Conservation (phyloP, 2,888 invertebrate genomes). For the Metopia argyrocephala region DNA sequence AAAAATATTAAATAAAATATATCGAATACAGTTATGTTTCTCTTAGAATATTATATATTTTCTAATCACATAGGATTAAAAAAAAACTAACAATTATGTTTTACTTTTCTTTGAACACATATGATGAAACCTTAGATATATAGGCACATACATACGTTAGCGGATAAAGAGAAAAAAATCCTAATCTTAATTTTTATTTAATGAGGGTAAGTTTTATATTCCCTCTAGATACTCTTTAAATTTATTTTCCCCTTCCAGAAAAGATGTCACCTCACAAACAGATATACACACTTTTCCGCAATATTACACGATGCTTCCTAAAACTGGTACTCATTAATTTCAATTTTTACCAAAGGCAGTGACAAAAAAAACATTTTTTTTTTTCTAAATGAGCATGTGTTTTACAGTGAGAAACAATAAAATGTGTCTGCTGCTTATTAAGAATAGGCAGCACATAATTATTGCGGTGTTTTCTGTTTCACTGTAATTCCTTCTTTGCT, state of each 20-base stretch:
- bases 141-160: too few species aligned
- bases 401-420: constrained; percentile 19
- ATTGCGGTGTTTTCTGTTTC: constrained; percentile 26
- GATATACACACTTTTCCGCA: not conserved
- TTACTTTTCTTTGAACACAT: constrained; percentile 41
- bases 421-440: not conserved
- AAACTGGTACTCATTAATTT: constrained; percentile 61
- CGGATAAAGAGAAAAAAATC: constrained; percentile 21
- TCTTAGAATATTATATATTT: constrained; percentile 19
- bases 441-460: not conserved
- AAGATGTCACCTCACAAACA: constrained; percentile 56
- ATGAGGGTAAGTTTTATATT: constrained; percentile 50
- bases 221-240: constrained; percentile 21
- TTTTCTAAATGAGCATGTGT: constrained; percentile 23
- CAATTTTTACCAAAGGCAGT: constrained; percentile 31
- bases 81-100: constrained; percentile 40
- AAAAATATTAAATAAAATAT: not conserved
- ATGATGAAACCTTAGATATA: constrained; percentile 60
- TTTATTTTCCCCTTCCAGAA: constrained; percentile 36
- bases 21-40: constrained; percentile 13
- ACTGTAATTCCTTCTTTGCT: not conserved
- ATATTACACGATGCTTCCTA: constrained; percentile 7
- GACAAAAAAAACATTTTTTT: not conserved
- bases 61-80: constrained; percentile 52
- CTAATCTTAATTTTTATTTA: constrained; percentile 55